Evolutionary conservation across 1,140 invertebrate species (phyloP).

Genomic region (Dryas iulia): DNA sequence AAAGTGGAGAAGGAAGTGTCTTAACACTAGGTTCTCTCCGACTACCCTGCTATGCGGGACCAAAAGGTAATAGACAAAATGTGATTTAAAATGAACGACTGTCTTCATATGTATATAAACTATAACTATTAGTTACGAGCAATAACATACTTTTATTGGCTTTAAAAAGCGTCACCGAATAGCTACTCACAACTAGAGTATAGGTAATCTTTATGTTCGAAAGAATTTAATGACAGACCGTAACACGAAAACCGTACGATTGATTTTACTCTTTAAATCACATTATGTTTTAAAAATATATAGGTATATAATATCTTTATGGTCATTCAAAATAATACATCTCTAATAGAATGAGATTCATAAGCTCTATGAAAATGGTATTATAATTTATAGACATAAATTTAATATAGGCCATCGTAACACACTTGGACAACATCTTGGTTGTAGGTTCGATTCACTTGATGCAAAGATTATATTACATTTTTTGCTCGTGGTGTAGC

Average conservation of each 20-base stretch:
- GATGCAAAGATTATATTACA: too few species aligned
- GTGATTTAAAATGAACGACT: not conserved
- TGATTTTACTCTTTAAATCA: not conserved
- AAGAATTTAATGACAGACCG: conserved; percentile 12
- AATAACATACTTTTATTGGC: conserved; percentile 8
- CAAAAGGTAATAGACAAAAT: not conserved
- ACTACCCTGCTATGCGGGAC: too few species aligned
- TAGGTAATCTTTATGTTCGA: conserved; percentile 22
- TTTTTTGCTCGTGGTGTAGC: too few species aligned
- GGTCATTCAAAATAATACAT: too few species aligned
- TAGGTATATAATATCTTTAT: not conserved
- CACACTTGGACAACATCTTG: too few species aligned
- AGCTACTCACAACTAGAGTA: conserved; percentile 9
- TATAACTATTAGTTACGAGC: conserved; percentile 10
- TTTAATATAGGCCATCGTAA: too few species aligned
- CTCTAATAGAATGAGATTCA: too few species aligned
- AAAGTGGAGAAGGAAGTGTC: too few species aligned
- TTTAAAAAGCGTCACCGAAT: conserved; percentile 1
- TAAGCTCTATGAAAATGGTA: too few species aligned
- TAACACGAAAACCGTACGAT: conserved; percentile 8
- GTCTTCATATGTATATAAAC: not conserved
- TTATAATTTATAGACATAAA: too few species aligned
- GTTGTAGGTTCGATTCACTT: too few species aligned
- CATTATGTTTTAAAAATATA: not conserved
- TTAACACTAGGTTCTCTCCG: too few species aligned